A percentile compares a stretch with the other conserved stretches of the same genome.
Evolutionary conservation across 2,888 invertebrate species (phyloP).

Genomic region (Spialia ferax): DNA sequence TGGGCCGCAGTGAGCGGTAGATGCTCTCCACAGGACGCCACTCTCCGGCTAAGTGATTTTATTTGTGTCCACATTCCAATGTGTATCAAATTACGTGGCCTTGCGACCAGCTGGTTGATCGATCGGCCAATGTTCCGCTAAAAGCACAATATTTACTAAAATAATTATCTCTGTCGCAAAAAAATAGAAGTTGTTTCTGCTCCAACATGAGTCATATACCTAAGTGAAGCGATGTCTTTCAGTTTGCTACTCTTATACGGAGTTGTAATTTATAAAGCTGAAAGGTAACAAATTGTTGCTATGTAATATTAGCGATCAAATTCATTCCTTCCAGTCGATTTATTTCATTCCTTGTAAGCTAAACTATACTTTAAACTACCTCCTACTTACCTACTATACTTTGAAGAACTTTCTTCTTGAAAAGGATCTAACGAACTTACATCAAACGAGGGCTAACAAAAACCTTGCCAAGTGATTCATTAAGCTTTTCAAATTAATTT

Average conservation of each 20-base stretch:
- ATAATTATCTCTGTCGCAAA: constrained; percentile 50
- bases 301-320: not conserved
- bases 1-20: too few relatives aligned
- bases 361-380: too few relatives aligned
- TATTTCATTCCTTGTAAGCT: too few relatives aligned
- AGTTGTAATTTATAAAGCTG: constrained; percentile 34
- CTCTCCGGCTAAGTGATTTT: constrained; percentile 84
- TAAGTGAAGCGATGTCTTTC: constrained; percentile 22
- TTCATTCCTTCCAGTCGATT: not conserved
- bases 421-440: too few relatives aligned
- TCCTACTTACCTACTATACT: too few relatives aligned
- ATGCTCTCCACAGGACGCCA: constrained; percentile 79
- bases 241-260: constrained; percentile 28
- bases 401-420: too few relatives aligned
- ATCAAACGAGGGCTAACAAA: too few relatives aligned
- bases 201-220: not conserved
- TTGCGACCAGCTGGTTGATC: constrained; percentile 81
- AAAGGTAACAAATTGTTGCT: not conserved
- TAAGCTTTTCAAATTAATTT: too few relatives aligned
- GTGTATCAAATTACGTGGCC: constrained; percentile 83
- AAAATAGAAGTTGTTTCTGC: constrained; percentile 38
- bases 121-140: constrained; percentile 71
- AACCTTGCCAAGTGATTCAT: too few relatives aligned
- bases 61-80: constrained; percentile 85
- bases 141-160: constrained; percentile 62